phyloP scores from a whole-genome alignment of 2,888 invertebrate genomes.

The Heteromurus nitidus region DNA sequence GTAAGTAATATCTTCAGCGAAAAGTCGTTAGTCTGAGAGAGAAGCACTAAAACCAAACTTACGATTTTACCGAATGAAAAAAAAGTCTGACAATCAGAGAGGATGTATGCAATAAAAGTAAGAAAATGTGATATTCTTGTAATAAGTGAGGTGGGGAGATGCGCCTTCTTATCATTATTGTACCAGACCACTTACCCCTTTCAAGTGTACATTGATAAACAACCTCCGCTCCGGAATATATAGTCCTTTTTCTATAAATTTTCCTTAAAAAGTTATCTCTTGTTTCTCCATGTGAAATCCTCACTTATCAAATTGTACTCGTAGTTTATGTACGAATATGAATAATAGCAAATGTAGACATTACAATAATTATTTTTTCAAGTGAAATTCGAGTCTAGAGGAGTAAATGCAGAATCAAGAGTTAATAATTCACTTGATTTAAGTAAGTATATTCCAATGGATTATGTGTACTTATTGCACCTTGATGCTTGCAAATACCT shows the following conservation, averaged over 20 bases:
- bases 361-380: not conserved
- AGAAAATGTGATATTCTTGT: not conserved
- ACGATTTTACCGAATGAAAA: not conserved
- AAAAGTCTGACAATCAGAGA: constrained; percentile 14
- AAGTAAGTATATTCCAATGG: not conserved
- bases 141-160: not conserved
- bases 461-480: not conserved
- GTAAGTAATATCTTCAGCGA: no score
- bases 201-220: not conserved
- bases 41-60: no score
- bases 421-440: not conserved
- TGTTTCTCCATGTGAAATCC: not conserved
- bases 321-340: not conserved
- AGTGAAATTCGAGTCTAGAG: not conserved
- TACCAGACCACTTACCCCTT: not conserved
- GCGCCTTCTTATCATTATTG: constrained; percentile 1
- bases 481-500: not conserved
- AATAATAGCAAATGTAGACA: not conserved
- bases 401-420: not conserved
- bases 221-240: not conserved
- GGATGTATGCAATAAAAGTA: not conserved
- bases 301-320: not conserved
- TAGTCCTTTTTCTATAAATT: not conserved
- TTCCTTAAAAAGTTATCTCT: no score
- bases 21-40: not conserved